Evolutionary conservation across 2,888 invertebrate genomes (phyloP).

Genomic region (Epinotia bilunana): DNA sequence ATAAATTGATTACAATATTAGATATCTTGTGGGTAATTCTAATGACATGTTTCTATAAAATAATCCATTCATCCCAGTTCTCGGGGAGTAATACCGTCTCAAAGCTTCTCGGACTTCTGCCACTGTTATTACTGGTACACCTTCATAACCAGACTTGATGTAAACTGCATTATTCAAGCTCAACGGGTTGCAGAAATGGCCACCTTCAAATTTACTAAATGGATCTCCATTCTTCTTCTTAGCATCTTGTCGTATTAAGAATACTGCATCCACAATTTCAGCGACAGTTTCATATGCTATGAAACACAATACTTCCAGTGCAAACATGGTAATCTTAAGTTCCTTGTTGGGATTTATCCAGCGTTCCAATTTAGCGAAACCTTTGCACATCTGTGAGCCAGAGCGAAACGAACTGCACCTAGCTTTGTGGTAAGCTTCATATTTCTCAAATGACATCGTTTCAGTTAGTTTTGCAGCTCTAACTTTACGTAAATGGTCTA

Average conservation of each 20-base stretch:
- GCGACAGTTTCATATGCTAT: conserved; percentile 96
- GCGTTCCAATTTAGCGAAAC: conserved; percentile 83
- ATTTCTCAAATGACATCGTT: conserved; percentile 84
- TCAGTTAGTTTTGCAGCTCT: conserved; percentile 84
- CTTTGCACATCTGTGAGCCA: conserved; percentile 79
- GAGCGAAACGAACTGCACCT: conserved; percentile 88
- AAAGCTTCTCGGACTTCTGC: conserved; percentile 93
- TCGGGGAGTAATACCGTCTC: conserved; percentile 87
- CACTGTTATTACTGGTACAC: conserved; percentile 89
- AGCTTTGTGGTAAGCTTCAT: conserved; percentile 91
- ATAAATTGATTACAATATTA: conserved; percentile 61
- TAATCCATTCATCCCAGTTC: conserved; percentile 82
- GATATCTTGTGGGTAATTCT: conserved; percentile 70
- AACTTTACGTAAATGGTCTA: conserved; percentile 84
- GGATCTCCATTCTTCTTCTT: conserved; percentile 88
- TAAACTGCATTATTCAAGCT: conserved; percentile 84
- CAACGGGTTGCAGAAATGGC: conserved; percentile 86
- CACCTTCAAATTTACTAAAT: conserved; percentile 87
- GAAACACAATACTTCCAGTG: conserved; percentile 92
- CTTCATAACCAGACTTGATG: conserved; percentile 85
- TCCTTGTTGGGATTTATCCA: conserved; percentile 87
- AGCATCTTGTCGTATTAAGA: conserved; percentile 91
- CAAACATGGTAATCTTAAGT: conserved; percentile 85
- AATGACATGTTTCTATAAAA: conserved; percentile 78
- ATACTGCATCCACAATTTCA: conserved; percentile 92